Evolutionary conservation across 2,113 vertebrate genomes (phyloP).

Genomic region (Ammospiza caudacuta): DNA sequence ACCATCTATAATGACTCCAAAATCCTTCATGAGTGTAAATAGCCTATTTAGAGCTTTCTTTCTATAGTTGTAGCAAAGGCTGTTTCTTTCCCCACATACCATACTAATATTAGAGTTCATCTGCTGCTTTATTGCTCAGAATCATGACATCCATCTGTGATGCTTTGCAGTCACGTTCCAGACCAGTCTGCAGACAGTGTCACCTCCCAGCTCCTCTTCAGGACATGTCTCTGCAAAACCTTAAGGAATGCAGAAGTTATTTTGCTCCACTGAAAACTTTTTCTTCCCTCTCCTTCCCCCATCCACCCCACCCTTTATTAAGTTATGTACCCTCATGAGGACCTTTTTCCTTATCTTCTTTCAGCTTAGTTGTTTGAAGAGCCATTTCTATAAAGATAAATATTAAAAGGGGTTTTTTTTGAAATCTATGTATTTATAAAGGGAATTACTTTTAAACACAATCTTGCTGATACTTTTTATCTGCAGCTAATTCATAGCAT

Average conservation of each 20-base stretch:
- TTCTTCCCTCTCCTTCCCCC: background rate
- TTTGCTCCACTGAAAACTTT: background rate
- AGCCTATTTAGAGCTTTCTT: background rate
- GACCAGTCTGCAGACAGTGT: background rate
- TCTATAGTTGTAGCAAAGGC: background rate
- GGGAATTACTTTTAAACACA: background rate
- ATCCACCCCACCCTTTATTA: background rate
- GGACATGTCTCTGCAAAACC: background rate
- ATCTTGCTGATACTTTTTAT: background rate
- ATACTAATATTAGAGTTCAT: slow-evolving; percentile 43
- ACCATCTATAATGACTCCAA: background rate
- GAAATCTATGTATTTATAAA: background rate
- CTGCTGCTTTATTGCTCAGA: slow-evolving; percentile 20
- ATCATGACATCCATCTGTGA: background rate
- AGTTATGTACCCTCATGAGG: background rate
- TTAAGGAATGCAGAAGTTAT: background rate
- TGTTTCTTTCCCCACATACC: background rate
- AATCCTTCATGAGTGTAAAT: background rate
- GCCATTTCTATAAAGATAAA: background rate
- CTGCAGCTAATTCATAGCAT: background rate
- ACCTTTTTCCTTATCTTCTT: background rate
- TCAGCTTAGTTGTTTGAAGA: background rate
- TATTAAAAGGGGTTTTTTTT: background rate
- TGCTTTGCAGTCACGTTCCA: background rate
- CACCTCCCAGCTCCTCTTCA: background rate